Evolutionary conservation across 2,797 vertebrate genomes (phyloP), one percentile per base, ranked within the genome.

Genomic region (Mormyrus proboscirostris): DNA sequence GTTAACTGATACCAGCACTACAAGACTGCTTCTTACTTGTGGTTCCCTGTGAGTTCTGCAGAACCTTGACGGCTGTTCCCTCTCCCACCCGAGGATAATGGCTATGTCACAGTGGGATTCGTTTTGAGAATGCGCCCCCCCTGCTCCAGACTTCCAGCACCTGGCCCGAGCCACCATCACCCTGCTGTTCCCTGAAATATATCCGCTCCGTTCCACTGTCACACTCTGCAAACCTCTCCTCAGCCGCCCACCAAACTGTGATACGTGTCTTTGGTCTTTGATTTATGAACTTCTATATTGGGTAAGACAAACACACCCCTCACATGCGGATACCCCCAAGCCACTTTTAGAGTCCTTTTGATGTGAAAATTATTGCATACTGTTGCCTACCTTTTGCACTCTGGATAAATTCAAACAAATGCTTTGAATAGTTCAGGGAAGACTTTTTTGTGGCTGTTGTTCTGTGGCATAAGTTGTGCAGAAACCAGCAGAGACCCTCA

Each of bases 271-370:
- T 65, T 41, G 62, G 44, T 90, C 65, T 86, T 85, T 90, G 87
- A 90, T 88, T 90, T 88, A 90, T 90, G 57, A 69, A 90, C 82
- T 88, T 86, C 84, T 86, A 90, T 85, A 90, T 88, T 88, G 88
- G 53, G 47, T n/a, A 85, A 73, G 87, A 85, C 87, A 88, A 90
- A 25, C 59, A 49, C 65, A 4, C 44, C 83, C 83, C 83, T 57
- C n/a, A 10, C n/a, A 33, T 29, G 53, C 25, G 76, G 51, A 83
- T 41, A 83, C 29, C 86, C 57, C 69, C 33, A n/a, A 50, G 44
- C 73, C 79, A 87, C 29, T 57, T 29, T 65, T 44, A 59, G 69
- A 88, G 51, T 86, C 50, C 73, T 79, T 44, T 41, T 83, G 53
- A 87, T 57, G 50, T 88, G 65, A 86, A 90, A 90, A 83, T 90